Conservation (phyloP, 1,140 invertebrate species). For the Diprion similis region DNA sequence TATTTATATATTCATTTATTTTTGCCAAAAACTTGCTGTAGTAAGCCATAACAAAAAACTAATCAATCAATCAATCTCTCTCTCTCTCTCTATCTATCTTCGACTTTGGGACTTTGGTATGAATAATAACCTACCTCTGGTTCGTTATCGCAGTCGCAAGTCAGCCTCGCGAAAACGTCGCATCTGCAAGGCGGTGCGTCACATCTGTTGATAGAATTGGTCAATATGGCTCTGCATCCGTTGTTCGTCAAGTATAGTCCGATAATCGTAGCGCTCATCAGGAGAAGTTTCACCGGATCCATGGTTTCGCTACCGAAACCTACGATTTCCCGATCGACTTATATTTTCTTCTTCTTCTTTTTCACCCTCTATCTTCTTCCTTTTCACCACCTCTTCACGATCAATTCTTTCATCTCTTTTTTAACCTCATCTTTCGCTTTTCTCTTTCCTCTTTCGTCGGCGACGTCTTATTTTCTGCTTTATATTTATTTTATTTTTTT, state of each 20-base stretch:
- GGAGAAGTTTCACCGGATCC: slow-evolving; percentile 45
- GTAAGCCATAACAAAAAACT: no score
- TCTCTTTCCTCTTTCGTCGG: not conserved
- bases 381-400: not conserved
- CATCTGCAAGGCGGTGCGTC: slow-evolving; percentile 64
- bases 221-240: slow-evolving; percentile 41
- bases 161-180: slow-evolving; percentile 64
- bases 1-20: no score
- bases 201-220: slow-evolving; percentile 61
- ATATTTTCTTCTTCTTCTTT: not conserved
- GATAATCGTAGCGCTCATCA: slow-evolving; percentile 52
- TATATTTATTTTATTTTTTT: no score
- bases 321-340: no score
- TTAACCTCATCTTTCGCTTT: not conserved
- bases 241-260: slow-evolving; percentile 51
- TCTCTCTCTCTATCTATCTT: slow-evolving; percentile 4
- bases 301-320: slow-evolving; percentile 34
- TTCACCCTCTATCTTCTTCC: slow-evolving; percentile 6
- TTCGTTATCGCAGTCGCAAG: slow-evolving; percentile 65
- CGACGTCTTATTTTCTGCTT: no score
- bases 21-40: no score
- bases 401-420: slow-evolving; percentile 4
- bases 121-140: slow-evolving; percentile 54
- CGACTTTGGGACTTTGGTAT: not conserved
- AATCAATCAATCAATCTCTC: not conserved